Percentiles rank a stretch among this genome's conserved stretches.
Evolutionary conservation across 2,113 vertebrate species (phyloP).

Genomic region (Heloderma charlesbogerti): DNA sequence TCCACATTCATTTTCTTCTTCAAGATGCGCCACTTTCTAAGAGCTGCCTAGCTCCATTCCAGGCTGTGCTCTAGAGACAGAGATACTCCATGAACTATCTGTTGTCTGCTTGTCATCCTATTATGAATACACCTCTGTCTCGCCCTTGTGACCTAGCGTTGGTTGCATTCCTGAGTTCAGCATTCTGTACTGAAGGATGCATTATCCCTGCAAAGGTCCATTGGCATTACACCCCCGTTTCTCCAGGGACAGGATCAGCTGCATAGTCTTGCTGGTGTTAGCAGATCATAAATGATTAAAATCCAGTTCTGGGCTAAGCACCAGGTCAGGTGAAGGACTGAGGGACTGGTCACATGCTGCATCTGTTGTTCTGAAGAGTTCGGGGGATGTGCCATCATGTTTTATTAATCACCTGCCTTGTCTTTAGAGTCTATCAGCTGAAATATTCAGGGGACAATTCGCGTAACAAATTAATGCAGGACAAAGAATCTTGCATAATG

Average conservation of each 20-base stretch:
- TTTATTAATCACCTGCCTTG: constrained; percentile 32
- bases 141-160: neutral
- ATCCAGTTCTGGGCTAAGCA: constrained; percentile 25
- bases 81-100: neutral
- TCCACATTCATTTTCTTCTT: neutral
- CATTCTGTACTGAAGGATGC: constrained; percentile 6
- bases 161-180: constrained; percentile 2
- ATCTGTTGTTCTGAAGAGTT: neutral
- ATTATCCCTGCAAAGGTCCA: constrained; percentile 11
- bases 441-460: constrained; percentile 17
- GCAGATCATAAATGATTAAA: constrained; percentile 27
- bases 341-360: neutral
- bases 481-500: constrained; percentile 29
- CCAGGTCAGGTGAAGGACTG: constrained; percentile 14
- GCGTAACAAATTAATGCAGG: constrained; percentile 19
- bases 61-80: neutral
- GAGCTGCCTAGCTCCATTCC: neutral
- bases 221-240: neutral
- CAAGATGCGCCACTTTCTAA: neutral
- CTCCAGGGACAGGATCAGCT: constrained; percentile 11
- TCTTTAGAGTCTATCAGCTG: constrained; percentile 12
- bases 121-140: neutral
- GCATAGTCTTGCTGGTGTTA: neutral
- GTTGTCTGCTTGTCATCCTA: neutral
- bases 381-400: neutral